These are phyloP conservation scores for Drosophila acutilabella DNA, from an alignment of 2,888 invertebrate species.

Conservation along the genomic window DNA sequence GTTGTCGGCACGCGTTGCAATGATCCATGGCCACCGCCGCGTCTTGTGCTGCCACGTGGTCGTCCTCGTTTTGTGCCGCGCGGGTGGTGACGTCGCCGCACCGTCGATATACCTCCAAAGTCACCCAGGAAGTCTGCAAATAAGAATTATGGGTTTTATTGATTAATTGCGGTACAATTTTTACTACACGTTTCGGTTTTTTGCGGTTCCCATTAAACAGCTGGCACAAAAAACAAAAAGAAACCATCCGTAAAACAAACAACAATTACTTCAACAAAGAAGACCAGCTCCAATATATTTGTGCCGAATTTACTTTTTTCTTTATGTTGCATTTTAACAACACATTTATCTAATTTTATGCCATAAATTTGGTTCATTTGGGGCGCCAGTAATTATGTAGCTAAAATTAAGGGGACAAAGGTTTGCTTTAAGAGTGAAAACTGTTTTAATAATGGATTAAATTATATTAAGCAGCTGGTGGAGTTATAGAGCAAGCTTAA, in stretches of 20 bases:
- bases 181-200: conserved; percentile 5
- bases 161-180: conserved; percentile 58
- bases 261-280: conserved; percentile 17
- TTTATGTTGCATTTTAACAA: conserved; percentile 38
- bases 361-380: conserved; percentile 35
- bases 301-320: conserved; percentile 12
- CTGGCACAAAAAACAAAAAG: conserved; percentile 46
- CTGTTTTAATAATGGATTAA: not conserved
- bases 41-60: conserved; percentile 90
- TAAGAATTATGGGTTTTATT: conserved; percentile 66
- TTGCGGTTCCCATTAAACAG: conserved; percentile 52
- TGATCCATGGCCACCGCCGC: conserved; percentile 86
- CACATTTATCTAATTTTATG: conserved; percentile 53
- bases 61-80: conserved; percentile 90
- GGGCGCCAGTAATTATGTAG: conserved; percentile 51
- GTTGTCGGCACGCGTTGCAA: conserved; percentile 73
- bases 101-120: conserved; percentile 80
- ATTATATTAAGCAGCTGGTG: not conserved
- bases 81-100: conserved; percentile 84
- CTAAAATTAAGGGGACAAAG: not conserved
- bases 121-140: conserved; percentile 82
- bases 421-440: not conserved
- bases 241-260: conserved; percentile 36
- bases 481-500: not conserved
- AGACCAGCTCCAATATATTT: conserved; percentile 40